Evolutionary conservation across 2,888 invertebrate genomes (phyloP).

Genomic region (Paralinhomoeus sp.): DNA sequence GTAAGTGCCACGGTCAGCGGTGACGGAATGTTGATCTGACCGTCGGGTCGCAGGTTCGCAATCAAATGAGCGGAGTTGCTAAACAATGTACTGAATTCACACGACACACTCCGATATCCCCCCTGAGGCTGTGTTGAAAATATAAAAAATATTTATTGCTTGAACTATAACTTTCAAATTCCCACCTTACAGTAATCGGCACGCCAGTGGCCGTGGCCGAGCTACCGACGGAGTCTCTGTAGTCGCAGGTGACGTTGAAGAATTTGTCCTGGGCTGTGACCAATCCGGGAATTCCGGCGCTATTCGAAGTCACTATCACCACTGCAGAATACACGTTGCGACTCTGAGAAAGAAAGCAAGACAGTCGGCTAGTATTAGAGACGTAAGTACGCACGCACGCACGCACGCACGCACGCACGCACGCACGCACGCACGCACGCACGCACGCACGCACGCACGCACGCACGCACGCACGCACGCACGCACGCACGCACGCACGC

Average conservation of each 20-base stretch:
- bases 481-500: too few species aligned
- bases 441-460: too few species aligned
- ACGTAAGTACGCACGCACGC: too few species aligned
- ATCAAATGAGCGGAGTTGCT: not conserved
- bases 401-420: too few species aligned
- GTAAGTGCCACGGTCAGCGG: not conserved
- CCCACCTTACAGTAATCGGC: conserved; percentile 1
- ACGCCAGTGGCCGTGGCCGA: conserved; percentile 1
- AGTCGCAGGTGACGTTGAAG: conserved; percentile 6
- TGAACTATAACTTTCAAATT: too few species aligned
- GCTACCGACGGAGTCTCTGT: not conserved
- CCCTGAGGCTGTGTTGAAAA: too few species aligned
- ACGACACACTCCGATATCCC: too few species aligned
- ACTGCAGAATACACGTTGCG: conserved; percentile 1
- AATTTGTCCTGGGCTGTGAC: conserved; percentile 3
- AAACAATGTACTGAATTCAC: not conserved
- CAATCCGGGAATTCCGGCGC: conserved; percentile 1
- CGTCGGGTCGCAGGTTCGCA: not conserved
- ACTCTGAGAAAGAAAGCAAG: conserved; percentile 1
- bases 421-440: too few species aligned
- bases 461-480: too few species aligned
- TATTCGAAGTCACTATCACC: conserved; percentile 1
- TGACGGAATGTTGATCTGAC: conserved; percentile 1
- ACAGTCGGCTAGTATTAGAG: too few species aligned
- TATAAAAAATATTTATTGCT: too few species aligned